Percentiles rank a stretch among this genome's conserved stretches.
Evolutionary conservation across 2,888 invertebrate species (phyloP).

Genomic region (Euphydryas editha): DNA sequence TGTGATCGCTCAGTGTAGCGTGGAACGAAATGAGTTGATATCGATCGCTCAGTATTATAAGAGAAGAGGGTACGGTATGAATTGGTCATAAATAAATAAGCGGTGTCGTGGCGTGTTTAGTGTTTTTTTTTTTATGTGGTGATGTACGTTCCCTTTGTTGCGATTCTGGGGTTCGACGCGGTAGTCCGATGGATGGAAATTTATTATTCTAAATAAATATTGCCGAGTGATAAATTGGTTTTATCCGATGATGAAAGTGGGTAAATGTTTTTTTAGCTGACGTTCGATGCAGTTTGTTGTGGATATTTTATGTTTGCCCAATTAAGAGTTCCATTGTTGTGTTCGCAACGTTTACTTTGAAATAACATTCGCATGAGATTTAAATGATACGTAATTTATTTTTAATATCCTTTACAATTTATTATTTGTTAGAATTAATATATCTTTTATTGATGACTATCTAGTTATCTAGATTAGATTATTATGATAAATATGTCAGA

Average conservation of each 20-base stretch:
- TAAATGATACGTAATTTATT: conserved; percentile 1
- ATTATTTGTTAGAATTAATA: neutral
- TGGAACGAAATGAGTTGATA: conserved; percentile 75
- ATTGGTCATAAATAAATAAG: conserved; percentile 82
- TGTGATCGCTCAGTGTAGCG: conserved; percentile 69
- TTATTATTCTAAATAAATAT: conserved; percentile 54
- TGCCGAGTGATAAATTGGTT: conserved; percentile 48
- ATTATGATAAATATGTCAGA: no score
- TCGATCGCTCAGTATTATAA: conserved; percentile 78
- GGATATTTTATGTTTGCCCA: conserved; percentile 26
- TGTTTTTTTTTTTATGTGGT: conserved; percentile 57
- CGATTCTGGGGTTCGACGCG: conserved; percentile 65
- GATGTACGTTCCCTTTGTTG: conserved; percentile 73
- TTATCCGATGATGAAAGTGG: conserved; percentile 41
- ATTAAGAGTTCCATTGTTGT: conserved; percentile 30
- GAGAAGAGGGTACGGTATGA: conserved; percentile 67
- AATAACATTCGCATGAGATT: conserved; percentile 6
- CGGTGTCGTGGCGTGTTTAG: conserved; percentile 74
- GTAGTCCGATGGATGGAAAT: conserved; percentile 49
- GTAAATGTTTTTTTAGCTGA: conserved; percentile 38
- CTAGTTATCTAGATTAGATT: no score
- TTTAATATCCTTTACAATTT: conserved; percentile 5
- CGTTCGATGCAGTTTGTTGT: conserved; percentile 27
- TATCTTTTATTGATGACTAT: neutral
- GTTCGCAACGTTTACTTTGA: conserved; percentile 19